Conservation (phyloP, 2,113 vertebrate species). For the cattle (Bos taurus) region DNA sequence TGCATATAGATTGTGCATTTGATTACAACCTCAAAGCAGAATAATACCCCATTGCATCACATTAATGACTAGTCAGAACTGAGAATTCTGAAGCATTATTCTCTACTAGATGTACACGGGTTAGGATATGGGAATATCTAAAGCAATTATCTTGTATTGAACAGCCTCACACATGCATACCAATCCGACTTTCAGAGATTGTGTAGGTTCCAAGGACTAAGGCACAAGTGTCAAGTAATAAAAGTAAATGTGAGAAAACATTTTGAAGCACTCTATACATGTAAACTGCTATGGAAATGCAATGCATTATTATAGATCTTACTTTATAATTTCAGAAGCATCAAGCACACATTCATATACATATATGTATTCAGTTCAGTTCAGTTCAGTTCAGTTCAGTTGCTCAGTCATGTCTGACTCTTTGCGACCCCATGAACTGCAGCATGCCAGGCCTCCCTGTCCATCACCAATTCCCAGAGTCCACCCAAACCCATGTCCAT, state of each 20-base stretch:
- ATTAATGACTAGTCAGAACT: constrained; percentile 33
- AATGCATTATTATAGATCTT: neutral
- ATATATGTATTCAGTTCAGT: neutral
- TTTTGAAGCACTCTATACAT: neutral
- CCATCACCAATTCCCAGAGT: too few relatives aligned
- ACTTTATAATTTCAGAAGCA: neutral
- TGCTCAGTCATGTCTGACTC: too few relatives aligned
- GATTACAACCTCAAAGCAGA: neutral
- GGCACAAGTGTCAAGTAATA: neutral
- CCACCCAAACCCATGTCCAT: too few relatives aligned
- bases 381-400: too few relatives aligned
- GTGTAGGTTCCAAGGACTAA: neutral
- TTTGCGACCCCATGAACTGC: too few relatives aligned
- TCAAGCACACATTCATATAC: neutral
- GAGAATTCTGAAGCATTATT: constrained; percentile 18
- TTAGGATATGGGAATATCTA: neutral
- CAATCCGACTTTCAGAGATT: neutral
- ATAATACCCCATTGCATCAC: neutral
- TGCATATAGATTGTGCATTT: constrained; percentile 17
- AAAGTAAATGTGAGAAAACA: neutral
- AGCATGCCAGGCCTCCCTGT: too few relatives aligned
- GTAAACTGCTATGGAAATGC: neutral
- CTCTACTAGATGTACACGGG: neutral
- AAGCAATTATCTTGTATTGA: neutral
- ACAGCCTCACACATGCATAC: neutral